These are phyloP conservation scores for Eretmocerus hayati DNA, from an alignment of 2,888 invertebrate genomes.

Conservation along the genomic window DNA sequence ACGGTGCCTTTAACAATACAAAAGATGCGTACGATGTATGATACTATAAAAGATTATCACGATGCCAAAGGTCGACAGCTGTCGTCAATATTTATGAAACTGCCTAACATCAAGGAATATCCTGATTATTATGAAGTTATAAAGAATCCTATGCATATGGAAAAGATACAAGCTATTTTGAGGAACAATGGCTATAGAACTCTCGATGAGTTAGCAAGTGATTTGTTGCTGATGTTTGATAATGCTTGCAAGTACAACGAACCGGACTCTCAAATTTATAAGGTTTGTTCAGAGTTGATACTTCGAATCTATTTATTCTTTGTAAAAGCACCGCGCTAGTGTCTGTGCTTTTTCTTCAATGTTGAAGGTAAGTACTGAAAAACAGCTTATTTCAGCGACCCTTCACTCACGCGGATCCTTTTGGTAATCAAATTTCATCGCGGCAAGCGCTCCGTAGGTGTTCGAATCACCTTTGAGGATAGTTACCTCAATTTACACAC, in stretches of 20 bases:
- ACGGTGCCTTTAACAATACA: conserved; percentile 51
- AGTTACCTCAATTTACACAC: too few species aligned
- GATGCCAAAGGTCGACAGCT: conserved; percentile 83
- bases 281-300: too few species aligned
- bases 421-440: too few species aligned
- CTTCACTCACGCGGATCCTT: too few species aligned
- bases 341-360: too few species aligned
- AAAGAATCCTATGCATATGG: conserved; percentile 93
- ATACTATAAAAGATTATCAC: conserved; percentile 81
- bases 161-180: conserved; percentile 81
- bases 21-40: conserved; percentile 79
- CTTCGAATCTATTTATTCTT: too few species aligned
- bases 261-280: conserved; percentile 94
- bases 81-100: conserved; percentile 89
- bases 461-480: too few species aligned
- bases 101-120: conserved; percentile 88
- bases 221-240: conserved; percentile 89
- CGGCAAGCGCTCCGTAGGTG: too few species aligned
- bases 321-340: too few species aligned
- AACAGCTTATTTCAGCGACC: too few species aligned
- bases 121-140: conserved; percentile 98
- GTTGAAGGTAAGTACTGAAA: too few species aligned
- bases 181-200: conserved; percentile 70
- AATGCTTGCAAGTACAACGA: conserved; percentile 98
- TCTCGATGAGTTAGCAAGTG: conserved; percentile 80